Conservation (phyloP, 1,140 invertebrate genomes). For the Berghia stephanieae region DNA sequence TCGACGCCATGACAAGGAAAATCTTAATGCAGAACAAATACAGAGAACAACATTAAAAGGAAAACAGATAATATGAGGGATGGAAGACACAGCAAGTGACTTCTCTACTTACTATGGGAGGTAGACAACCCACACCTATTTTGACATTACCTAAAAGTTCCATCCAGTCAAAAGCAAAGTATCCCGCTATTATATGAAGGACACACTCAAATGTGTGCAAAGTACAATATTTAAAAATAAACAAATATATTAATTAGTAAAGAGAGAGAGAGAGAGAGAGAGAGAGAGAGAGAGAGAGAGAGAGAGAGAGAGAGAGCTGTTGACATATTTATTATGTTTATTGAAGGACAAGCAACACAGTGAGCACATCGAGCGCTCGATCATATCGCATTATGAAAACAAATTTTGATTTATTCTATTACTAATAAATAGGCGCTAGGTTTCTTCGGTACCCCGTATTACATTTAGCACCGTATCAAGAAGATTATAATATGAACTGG, state of each 20-base stretch:
- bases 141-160: not conserved
- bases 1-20: too few species aligned
- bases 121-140: not conserved
- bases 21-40: too few species aligned
- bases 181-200: not conserved
- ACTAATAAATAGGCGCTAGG: not conserved
- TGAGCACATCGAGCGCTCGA: not conserved
- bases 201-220: not conserved
- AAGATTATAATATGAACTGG: too few species aligned
- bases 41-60: too few species aligned
- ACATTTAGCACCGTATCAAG: too few species aligned
- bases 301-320: not conserved
- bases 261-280: slow-evolving; percentile 2
- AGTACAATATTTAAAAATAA: not conserved
- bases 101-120: not conserved
- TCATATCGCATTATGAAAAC: not conserved
- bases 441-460: too few species aligned
- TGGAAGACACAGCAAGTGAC: too few species aligned
- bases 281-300: slow-evolving; percentile 1
- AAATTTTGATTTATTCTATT: not conserved
- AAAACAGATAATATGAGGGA: too few species aligned
- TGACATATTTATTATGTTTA: too few species aligned
- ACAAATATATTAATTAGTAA: not conserved
- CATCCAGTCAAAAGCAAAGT: not conserved
- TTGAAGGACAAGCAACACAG: too few species aligned